Evolutionary conservation across 2,113 vertebrate genomes (phyloP).

Genomic region (Microcebus jonahi): DNA sequence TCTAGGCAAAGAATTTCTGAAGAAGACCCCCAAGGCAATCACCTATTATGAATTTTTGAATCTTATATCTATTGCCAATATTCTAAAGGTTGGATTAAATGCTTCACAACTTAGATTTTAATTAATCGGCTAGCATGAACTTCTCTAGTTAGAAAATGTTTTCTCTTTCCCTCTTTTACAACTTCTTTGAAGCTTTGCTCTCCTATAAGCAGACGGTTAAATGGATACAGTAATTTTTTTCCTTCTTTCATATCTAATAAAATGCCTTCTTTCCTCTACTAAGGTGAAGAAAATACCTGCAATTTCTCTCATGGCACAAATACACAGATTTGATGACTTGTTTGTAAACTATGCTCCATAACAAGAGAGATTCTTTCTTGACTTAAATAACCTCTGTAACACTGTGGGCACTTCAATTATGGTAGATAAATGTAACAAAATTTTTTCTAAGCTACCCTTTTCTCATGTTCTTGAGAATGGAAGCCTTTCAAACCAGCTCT

Average conservation of each 20-base stretch:
- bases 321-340: not conserved
- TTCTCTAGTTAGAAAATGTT: not conserved
- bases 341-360: not conserved
- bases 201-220: not conserved
- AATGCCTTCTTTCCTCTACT: not conserved
- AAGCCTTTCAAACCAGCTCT: not conserved
- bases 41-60: not conserved
- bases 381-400: not conserved
- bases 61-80: not conserved
- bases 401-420: not conserved
- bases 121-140: not conserved
- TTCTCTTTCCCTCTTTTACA: not conserved
- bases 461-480: not conserved
- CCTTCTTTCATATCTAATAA: not conserved
- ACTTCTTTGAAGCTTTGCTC: not conserved
- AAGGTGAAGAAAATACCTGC: not conserved
- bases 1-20: no score
- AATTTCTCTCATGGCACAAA: not conserved
- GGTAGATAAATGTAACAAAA: not conserved
- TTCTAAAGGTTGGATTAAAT: not conserved
- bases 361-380: not conserved
- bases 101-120: not conserved
- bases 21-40: no score
- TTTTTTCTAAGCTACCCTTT: constrained; percentile 41
- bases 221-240: not conserved